Conservation (phyloP, 2,888 invertebrate species). For the Dicyrtomina minuta region DNA sequence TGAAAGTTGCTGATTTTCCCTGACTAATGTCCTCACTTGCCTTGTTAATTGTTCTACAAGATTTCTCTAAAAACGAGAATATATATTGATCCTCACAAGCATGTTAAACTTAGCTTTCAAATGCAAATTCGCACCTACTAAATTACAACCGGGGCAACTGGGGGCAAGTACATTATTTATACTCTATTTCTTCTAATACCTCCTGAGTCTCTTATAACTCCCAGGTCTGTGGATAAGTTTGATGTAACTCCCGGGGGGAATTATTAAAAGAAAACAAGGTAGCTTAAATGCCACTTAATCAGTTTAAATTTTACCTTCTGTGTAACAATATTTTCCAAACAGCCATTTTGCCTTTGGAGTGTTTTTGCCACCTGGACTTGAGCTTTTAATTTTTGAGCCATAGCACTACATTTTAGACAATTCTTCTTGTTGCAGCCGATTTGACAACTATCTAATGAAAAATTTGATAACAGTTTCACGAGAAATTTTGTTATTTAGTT, state of each 20-base stretch:
- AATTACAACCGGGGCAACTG: background rate
- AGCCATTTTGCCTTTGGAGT: slow-evolving; percentile 31
- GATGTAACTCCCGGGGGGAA: no score
- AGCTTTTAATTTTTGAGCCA: slow-evolving; percentile 21
- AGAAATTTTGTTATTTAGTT: no score
- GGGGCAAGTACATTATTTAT: no score
- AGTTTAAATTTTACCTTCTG: slow-evolving; percentile 38
- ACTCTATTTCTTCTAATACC: no score
- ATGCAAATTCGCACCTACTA: background rate
- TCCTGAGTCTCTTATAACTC: no score
- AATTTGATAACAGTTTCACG: background rate
- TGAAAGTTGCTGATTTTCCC: slow-evolving; percentile 33
- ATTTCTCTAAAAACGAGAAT: slow-evolving; percentile 29
- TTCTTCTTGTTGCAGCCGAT: slow-evolving; percentile 17
- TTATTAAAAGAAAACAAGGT: no score
- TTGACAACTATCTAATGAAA: background rate
- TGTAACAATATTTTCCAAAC: slow-evolving; percentile 32
- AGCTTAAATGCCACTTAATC: no score
- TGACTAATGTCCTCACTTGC: slow-evolving; percentile 30
- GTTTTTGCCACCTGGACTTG: slow-evolving; percentile 29
- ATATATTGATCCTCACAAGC: no score
- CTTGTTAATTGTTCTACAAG: slow-evolving; percentile 35
- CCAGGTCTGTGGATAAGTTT: no score
- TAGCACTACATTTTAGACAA: slow-evolving; percentile 10
- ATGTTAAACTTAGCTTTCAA: no score